These are phyloP conservation scores for Lophius piscatorius DNA, from an alignment of 2,113 vertebrate genomes.

Conservation along the genomic window DNA sequence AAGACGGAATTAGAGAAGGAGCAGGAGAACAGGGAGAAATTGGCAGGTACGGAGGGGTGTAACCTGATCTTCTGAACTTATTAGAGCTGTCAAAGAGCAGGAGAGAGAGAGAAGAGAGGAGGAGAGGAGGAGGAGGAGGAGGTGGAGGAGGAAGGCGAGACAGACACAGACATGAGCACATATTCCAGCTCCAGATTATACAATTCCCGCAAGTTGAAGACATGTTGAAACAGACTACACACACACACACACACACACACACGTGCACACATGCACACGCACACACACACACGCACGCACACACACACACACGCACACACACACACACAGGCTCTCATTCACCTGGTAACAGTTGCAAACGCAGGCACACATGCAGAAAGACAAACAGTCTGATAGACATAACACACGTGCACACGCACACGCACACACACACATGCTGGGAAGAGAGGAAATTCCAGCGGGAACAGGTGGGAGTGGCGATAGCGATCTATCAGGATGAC, in stretches of 20 bases:
- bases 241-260: conserved; percentile 53
- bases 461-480: conserved; percentile 80
- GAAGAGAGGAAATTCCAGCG: conserved; percentile 74
- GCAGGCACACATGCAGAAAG: conserved; percentile 74
- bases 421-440: conserved; percentile 61
- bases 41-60: conserved; percentile 70
- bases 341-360: conserved; percentile 73
- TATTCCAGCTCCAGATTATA: conserved; percentile 82
- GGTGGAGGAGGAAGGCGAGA: conserved; percentile 69
- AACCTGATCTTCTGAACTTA: conserved; percentile 79
- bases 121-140: conserved; percentile 30
- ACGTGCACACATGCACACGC: conserved; percentile 68
- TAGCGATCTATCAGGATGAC: conserved; percentile 73
- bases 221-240: conserved; percentile 78
- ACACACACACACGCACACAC: conserved; percentile 74
- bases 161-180: conserved; percentile 79
- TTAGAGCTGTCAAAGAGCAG: conserved; percentile 79
- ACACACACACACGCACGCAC: conserved; percentile 75
- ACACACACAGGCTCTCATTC: conserved; percentile 46
- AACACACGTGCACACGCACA: conserved; percentile 69
- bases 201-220: conserved; percentile 81
- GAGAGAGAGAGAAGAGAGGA: conserved; percentile 29
- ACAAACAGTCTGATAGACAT: conserved; percentile 75
- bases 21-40: conserved; percentile 57
- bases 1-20: conserved; percentile 59